phyloP scores from a whole-genome alignment of 1,140 invertebrate species.

The Dermatophagoides farinae region DNA sequence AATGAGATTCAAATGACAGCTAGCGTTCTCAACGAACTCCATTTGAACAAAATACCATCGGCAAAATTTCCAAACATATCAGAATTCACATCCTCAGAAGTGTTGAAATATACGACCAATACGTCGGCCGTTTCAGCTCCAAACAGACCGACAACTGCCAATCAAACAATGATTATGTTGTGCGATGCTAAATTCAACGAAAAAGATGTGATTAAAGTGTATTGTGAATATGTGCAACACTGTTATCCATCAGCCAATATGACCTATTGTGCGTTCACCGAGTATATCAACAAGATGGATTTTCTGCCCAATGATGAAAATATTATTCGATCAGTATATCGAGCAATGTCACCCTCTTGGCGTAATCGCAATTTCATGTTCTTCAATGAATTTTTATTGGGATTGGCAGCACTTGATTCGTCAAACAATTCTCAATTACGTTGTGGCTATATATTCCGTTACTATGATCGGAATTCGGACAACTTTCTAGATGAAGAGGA shows the following conservation, averaged over 20 bases:
- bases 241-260: slow-evolving; percentile 14
- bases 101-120: neutral
- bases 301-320: neutral
- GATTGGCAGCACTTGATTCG: slow-evolving; percentile 33
- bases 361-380: slow-evolving; percentile 24
- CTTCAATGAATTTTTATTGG: slow-evolving; percentile 17
- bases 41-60: neutral
- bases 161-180: neutral
- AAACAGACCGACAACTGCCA: too few species aligned
- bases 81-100: neutral
- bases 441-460: slow-evolving; percentile 14
- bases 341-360: slow-evolving; percentile 24
- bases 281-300: slow-evolving; percentile 8
- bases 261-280: slow-evolving; percentile 5
- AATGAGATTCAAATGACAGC: neutral
- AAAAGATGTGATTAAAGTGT: slow-evolving; percentile 11
- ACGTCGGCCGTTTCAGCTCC: too few species aligned
- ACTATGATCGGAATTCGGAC: slow-evolving; percentile 15
- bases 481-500: slow-evolving; percentile 1
- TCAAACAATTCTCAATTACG: slow-evolving; percentile 31
- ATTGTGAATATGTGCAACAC: slow-evolving; percentile 16
- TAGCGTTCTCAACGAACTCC: neutral
- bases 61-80: neutral
- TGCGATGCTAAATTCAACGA: slow-evolving; percentile 11
- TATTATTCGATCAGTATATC: neutral